These are phyloP conservation scores for Tonatia bakeri DNA, from an alignment of 2,113 vertebrate genomes.

Conservation along the genomic window DNA sequence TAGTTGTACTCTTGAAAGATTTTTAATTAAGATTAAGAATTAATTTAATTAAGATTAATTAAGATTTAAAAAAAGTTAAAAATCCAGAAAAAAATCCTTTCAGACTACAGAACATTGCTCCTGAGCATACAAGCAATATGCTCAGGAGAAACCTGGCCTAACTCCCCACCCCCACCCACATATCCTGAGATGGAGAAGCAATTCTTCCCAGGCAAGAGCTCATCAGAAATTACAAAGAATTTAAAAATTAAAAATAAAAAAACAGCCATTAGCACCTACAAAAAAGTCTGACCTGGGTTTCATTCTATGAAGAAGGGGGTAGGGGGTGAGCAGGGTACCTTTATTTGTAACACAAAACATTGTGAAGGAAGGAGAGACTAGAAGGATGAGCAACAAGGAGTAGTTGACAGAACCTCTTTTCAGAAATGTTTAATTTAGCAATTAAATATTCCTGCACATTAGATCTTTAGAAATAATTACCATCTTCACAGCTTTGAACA, in stretches of 20 bases:
- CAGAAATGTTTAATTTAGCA: neutral
- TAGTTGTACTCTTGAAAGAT: neutral
- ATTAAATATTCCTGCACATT: neutral
- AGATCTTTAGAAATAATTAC: neutral
- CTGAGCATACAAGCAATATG: neutral
- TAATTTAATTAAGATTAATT: no score
- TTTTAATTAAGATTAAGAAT: no score
- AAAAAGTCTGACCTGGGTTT: neutral
- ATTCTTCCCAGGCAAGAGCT: neutral
- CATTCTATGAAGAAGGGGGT: neutral
- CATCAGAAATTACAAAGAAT: neutral
- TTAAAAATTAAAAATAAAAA: neutral
- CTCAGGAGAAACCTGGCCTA: neutral
- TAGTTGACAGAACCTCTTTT: neutral
- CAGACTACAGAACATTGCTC: neutral
- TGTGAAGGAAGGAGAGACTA: neutral
- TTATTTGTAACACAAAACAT: neutral
- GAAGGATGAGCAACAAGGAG: neutral
- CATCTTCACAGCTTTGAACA: neutral
- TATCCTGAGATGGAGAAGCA: neutral
- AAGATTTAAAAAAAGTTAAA: conserved; percentile 12
- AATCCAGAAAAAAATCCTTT: neutral
- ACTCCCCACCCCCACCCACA: neutral
- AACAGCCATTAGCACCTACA: neutral
- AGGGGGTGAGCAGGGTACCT: neutral